phyloP scores from a whole-genome alignment of 2,113 vertebrate species.

The Chelonoidis abingdonii region DNA sequence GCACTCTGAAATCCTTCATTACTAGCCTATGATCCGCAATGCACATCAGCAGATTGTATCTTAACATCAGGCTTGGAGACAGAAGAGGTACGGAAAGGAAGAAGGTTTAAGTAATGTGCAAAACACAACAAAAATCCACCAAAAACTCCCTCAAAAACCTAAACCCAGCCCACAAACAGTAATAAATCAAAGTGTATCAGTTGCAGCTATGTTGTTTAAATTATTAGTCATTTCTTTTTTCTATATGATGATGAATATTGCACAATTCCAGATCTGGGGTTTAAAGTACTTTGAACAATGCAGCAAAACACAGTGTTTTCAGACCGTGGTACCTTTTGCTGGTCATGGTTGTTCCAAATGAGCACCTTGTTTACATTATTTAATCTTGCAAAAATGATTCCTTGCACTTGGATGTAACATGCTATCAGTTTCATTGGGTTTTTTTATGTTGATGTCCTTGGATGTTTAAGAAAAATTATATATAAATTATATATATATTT shows the following conservation, averaged over 20 bases:
- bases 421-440: conserved; percentile 60
- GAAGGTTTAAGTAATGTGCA: conserved; percentile 51
- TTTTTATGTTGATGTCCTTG: conserved; percentile 73
- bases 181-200: conserved; percentile 42
- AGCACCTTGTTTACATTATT: conserved; percentile 82
- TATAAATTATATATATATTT: conserved; percentile 62
- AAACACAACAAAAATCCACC: conserved; percentile 42
- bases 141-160: not conserved
- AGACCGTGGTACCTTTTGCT: conserved; percentile 61
- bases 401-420: conserved; percentile 82
- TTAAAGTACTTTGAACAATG: conserved; percentile 50
- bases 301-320: conserved; percentile 45
- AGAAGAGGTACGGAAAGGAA: conserved; percentile 34
- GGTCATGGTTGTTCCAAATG: conserved; percentile 61
- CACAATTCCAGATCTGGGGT: conserved; percentile 51
- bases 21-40: conserved; percentile 61
- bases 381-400: conserved; percentile 81
- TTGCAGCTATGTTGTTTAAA: conserved; percentile 60
- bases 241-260: conserved; percentile 59
- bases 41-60: conserved; percentile 60
- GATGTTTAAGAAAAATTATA: conserved; percentile 68
- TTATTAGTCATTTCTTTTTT: conserved; percentile 30
- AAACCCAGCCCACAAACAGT: not conserved
- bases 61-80: conserved; percentile 56
- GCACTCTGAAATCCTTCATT: conserved; percentile 65